Evolutionary conservation across 2,888 invertebrate species (phyloP).

Genomic region (Deroplatys truncata): DNA sequence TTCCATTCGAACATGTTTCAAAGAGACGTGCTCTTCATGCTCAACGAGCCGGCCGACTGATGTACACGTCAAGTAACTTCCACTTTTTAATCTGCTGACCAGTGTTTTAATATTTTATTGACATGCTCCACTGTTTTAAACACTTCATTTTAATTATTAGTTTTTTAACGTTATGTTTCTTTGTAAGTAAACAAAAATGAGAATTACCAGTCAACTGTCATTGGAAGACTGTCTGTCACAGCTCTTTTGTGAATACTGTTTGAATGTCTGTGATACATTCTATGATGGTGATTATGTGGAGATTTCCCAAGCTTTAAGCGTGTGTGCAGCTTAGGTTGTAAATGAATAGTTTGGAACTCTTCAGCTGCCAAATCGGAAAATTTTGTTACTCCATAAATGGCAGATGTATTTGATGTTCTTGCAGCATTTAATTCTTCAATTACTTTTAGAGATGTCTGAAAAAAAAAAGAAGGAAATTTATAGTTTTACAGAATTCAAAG

Average conservation of each 20-base stretch:
- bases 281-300: constrained; percentile 11
- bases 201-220: constrained; percentile 54
- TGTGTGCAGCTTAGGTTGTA: constrained; percentile 40
- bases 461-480: constrained; percentile 35
- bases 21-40: no score
- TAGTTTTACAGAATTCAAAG: constrained; percentile 26
- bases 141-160: no score
- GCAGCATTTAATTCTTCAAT: constrained; percentile 49
- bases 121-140: no score
- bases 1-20: no score
- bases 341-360: constrained; percentile 53
- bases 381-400: constrained; percentile 56
- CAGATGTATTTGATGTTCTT: constrained; percentile 47
- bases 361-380: constrained; percentile 59
- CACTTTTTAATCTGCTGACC: no score
- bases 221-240: constrained; percentile 41
- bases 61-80: no score
- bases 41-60: no score
- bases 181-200: not conserved
- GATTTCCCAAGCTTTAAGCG: constrained; percentile 21
- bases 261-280: constrained; percentile 23
- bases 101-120: no score
- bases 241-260: constrained; percentile 33
- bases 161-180: no score
- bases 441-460: constrained; percentile 50